These are phyloP conservation scores for Magallana gigas DNA, from an alignment of 1,140 invertebrate genomes.

Conservation along the genomic window DNA sequence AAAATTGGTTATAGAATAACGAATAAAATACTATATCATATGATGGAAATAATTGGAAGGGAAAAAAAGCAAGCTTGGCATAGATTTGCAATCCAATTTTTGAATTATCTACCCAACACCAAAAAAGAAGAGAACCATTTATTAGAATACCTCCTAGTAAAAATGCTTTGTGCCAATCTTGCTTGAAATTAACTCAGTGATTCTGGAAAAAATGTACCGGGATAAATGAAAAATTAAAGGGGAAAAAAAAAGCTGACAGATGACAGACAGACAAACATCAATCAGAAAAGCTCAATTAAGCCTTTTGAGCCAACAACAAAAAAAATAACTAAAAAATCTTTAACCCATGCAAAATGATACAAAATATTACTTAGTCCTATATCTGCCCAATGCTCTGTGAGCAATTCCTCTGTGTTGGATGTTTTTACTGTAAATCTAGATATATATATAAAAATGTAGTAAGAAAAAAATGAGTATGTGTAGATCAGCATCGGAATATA, in stretches of 20 bases:
- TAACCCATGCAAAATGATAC: conserved; percentile 15
- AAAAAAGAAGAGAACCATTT: conserved; percentile 16
- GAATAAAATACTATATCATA: background rate
- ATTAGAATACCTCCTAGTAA: conserved; percentile 16
- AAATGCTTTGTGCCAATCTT: background rate
- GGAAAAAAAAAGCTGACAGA: background rate
- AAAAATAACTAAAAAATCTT: conserved; percentile 17
- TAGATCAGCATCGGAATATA: background rate
- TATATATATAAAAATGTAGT: conserved; percentile 15
- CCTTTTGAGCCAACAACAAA: conserved; percentile 10
- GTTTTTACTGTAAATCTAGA: conserved; percentile 16
- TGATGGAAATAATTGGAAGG: no score
- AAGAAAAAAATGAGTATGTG: conserved; percentile 10
- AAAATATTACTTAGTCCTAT: conserved; percentile 16
- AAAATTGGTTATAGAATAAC: conserved; percentile 16
- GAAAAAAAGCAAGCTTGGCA: conserved; percentile 9
- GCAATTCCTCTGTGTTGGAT: conserved; percentile 1
- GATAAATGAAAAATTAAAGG: conserved; percentile 11
- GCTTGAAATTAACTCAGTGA: no score
- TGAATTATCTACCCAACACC: conserved; percentile 8
- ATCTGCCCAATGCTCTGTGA: conserved; percentile 14
- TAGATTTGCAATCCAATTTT: conserved; percentile 16
- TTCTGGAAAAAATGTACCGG: background rate
- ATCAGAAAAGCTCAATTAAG: conserved; percentile 3
- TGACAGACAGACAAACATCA: no score